These are phyloP conservation scores for Heterochromis multidens DNA, from an alignment of 2,113 vertebrate species.

Conservation along the genomic window DNA sequence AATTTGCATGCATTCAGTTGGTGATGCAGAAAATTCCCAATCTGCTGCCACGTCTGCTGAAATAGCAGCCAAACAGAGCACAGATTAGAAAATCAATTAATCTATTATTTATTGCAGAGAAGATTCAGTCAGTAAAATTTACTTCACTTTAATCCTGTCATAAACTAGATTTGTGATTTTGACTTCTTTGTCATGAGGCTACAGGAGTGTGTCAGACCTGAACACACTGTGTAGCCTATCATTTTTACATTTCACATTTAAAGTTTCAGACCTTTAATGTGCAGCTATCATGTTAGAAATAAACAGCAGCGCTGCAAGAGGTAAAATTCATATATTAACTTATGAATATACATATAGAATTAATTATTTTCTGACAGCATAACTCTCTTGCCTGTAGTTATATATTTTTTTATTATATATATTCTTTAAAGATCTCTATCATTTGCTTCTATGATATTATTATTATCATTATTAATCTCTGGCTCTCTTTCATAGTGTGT, in stretches of 20 bases:
- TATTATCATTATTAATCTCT: too few relatives aligned
- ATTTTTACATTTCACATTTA: too few relatives aligned
- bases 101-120: background rate
- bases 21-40: background rate
- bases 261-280: background rate
- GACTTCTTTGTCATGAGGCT: background rate
- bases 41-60: background rate
- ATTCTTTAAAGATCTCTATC: background rate
- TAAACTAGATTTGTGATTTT: background rate
- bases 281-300: background rate
- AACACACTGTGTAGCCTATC: background rate
- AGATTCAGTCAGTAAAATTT: background rate
- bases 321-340: rapidly evolving
- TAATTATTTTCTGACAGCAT: background rate
- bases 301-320: background rate
- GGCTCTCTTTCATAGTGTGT: too few relatives aligned
- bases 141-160: background rate
- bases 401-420: background rate
- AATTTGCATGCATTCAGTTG: background rate
- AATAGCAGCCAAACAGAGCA: background rate
- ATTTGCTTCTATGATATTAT: background rate
- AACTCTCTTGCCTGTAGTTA: background rate
- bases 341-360: background rate
- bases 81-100: background rate
- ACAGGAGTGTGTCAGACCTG: background rate